phyloP scores from a whole-genome alignment of 2,888 invertebrate genomes.

The Frankliniella fusca region DNA sequence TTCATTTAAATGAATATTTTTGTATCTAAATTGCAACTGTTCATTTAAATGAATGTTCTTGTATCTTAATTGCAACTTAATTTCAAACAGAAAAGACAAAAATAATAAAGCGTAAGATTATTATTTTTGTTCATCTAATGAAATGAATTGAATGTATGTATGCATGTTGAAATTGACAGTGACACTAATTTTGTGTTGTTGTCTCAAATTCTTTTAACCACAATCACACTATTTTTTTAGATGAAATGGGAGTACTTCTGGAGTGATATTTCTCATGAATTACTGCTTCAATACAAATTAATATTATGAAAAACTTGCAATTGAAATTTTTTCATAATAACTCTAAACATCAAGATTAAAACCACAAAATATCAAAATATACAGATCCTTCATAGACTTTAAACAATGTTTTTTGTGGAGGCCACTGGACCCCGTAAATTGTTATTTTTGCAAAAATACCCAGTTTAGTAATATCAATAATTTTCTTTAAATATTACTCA shows the following conservation, averaged over 20 bases:
- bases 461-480: neutral
- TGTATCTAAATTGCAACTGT: neutral
- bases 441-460: constrained; percentile 11
- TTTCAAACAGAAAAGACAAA: neutral
- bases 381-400: neutral
- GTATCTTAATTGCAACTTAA: neutral
- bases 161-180: neutral
- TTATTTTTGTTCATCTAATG: neutral
- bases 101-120: neutral
- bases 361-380: constrained; percentile 16
- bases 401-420: neutral
- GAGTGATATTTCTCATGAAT: neutral
- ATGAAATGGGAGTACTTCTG: neutral
- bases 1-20: neutral
- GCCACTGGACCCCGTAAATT: neutral
- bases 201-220: neutral
- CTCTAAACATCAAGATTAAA: neutral
- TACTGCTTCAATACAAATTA: neutral
- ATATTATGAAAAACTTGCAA: neutral
- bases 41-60: neutral
- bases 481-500: neutral
- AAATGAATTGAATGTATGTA: neutral
- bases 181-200: neutral
- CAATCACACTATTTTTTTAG: neutral
- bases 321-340: neutral